A percentile compares a stretch with the other conserved stretches of the same genome.
Evolutionary conservation across 23 tunicate species (phyloP).

Genomic region (Clavelina lepadiformis): DNA sequence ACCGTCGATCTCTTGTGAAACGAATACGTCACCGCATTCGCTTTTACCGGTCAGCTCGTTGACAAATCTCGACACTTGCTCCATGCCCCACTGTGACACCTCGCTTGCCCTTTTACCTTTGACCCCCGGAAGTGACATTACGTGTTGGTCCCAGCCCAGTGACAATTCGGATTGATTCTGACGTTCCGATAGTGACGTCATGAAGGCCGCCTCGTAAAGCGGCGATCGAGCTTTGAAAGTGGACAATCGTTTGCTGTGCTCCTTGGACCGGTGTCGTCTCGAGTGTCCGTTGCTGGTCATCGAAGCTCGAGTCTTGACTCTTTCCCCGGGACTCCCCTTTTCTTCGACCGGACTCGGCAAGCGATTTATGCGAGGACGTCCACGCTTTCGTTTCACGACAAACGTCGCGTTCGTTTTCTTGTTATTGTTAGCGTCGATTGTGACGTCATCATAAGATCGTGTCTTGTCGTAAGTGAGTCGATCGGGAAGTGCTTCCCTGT

Average conservation of each 20-base stretch:
- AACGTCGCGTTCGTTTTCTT: background rate
- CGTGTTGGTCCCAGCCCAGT: constrained; percentile 12
- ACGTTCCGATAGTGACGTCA: background rate
- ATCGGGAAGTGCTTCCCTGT: constrained; percentile 10
- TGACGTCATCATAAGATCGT: background rate
- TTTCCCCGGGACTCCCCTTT: background rate
- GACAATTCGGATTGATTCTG: background rate
- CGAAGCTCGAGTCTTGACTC: background rate
- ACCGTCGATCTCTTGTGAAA: constrained; percentile 63
- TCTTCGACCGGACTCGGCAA: background rate
- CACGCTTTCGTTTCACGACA: background rate
- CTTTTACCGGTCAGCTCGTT: constrained; percentile 41
- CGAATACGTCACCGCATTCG: constrained; percentile 39
- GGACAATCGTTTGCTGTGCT: background rate
- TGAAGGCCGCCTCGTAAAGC: background rate
- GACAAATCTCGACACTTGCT: constrained; percentile 35
- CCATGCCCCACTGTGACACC: constrained; percentile 39
- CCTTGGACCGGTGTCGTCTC: background rate
- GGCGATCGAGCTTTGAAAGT: background rate
- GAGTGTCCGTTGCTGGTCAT: background rate
- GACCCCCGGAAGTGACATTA: constrained; percentile 17
- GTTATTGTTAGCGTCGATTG: background rate
- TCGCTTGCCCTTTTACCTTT: constrained; percentile 26
- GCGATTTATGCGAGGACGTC: background rate
- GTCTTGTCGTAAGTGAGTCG: constrained; percentile 2